Conservation (phyloP, 2,797 vertebrate species). For the Pygocentrus nattereri region DNA sequence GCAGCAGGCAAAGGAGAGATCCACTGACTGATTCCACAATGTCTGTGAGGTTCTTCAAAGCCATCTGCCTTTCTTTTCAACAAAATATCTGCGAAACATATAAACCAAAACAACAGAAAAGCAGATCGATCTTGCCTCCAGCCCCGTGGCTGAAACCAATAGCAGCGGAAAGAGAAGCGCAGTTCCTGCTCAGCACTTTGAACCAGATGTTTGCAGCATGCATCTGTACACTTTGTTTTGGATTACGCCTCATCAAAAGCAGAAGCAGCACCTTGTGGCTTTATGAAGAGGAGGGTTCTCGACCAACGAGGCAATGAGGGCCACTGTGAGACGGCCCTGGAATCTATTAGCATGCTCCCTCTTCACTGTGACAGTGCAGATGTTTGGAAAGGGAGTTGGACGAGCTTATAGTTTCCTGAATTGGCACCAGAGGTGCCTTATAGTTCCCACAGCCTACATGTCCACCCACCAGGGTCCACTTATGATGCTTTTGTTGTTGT, state of each 20-base stretch:
- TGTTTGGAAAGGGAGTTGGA: neutral
- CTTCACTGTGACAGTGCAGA: neutral
- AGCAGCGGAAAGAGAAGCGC: conserved; percentile 66
- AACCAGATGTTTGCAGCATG: conserved; percentile 75
- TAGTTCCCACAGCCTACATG: too few relatives aligned
- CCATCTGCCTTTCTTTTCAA: conserved; percentile 5
- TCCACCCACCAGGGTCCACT: too few relatives aligned
- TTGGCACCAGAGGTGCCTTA: neutral
- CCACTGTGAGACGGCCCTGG: neutral
- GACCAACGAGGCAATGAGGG: neutral
- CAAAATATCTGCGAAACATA: conserved; percentile 24
- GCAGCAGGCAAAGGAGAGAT: neutral
- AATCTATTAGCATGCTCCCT: neutral
- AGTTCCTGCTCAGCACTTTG: conserved; percentile 67
- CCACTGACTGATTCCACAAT: neutral
- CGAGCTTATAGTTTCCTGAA: neutral
- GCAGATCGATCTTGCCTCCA: conserved; percentile 29
- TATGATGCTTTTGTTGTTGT: too few relatives aligned
- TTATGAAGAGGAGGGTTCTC: neutral
- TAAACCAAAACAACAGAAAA: conserved; percentile 26
- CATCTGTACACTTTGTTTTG: conserved; percentile 27
- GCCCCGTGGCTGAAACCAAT: conserved; percentile 63
- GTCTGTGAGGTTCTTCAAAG: neutral
- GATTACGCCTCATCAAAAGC: conserved; percentile 63
- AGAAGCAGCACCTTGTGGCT: neutral